Evolutionary conservation across 2,888 invertebrate genomes (phyloP).

Genomic region (Drosophila hawaiiensis): DNA sequence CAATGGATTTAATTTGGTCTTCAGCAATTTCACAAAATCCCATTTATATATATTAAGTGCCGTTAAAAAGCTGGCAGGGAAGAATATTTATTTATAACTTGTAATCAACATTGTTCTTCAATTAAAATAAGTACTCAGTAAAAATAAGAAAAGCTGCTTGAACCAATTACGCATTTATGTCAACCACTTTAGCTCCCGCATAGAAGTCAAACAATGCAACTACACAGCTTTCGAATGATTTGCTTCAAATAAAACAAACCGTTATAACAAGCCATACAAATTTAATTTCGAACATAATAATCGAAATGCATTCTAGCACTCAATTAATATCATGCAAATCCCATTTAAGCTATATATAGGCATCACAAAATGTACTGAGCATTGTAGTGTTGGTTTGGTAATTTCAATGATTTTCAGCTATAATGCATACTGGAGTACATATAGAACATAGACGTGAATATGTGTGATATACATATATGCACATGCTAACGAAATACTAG

Average conservation of each 20-base stretch:
- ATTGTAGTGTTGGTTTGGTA: not conserved
- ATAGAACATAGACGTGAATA: not conserved
- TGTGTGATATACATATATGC: not conserved
- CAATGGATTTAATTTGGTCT: not conserved
- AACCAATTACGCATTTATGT: constrained; percentile 17
- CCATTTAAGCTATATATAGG: not conserved
- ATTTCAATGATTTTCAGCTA: not conserved
- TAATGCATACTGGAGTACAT: not conserved
- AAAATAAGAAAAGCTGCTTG: constrained; percentile 13
- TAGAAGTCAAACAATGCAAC: constrained; percentile 17
- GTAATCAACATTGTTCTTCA: constrained; percentile 19
- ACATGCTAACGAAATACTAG: constrained; percentile 8
- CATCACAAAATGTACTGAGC: constrained; percentile 1
- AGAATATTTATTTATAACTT: constrained; percentile 37
- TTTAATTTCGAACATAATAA: not conserved
- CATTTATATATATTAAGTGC: not conserved
- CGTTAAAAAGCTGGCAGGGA: not conserved
- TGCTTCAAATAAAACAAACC: not conserved
- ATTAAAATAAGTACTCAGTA: constrained; percentile 18
- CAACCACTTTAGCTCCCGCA: constrained; percentile 4
- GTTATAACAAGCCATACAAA: not conserved
- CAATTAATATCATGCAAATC: not conserved
- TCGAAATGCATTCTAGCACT: not conserved
- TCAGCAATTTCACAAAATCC: not conserved
- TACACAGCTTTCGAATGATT: constrained; percentile 1